These are phyloP conservation scores for Rhipidura dahli DNA, from an alignment of 2,113 vertebrate genomes.

Conservation along the genomic window DNA sequence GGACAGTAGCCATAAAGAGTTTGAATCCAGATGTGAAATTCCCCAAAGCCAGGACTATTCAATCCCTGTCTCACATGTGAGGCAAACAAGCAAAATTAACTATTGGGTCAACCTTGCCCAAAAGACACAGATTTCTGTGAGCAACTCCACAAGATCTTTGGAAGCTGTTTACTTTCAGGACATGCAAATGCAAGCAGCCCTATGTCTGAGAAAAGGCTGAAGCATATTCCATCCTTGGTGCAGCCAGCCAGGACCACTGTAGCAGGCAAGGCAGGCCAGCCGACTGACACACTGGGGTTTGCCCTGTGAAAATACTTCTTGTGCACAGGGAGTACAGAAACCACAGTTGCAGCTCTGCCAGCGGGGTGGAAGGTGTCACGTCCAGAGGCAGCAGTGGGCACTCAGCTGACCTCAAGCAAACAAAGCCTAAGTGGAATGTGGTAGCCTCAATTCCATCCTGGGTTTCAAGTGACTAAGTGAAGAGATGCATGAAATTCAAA, in stretches of 20 bases:
- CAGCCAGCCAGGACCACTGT: background rate
- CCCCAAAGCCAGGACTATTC: slow-evolving; percentile 28
- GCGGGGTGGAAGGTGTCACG: background rate
- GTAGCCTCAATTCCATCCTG: slow-evolving; percentile 14
- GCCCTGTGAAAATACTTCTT: background rate
- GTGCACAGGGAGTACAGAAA: background rate
- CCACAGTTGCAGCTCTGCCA: slow-evolving; percentile 2
- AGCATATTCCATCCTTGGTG: background rate
- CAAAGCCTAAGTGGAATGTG: slow-evolving; percentile 40
- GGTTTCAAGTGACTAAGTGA: slow-evolving; percentile 37
- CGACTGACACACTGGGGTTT: background rate
- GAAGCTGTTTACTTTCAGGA: background rate
- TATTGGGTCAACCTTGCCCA: slow-evolving; percentile 9
- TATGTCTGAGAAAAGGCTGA: background rate
- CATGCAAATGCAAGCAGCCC: background rate
- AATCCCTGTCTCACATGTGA: background rate
- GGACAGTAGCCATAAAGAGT: slow-evolving; percentile 60
- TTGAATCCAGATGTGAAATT: slow-evolving; percentile 62
- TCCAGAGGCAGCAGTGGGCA: slow-evolving; percentile 25
- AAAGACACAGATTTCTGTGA: background rate
- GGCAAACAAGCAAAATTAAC: slow-evolving; percentile 42
- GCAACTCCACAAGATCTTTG: background rate
- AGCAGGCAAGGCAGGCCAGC: background rate
- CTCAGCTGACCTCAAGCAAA: slow-evolving; percentile 37
- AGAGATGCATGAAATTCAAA: slow-evolving; percentile 23